Evolutionary conservation across 2,888 invertebrate species (phyloP), one percentile per base, ranked within the genome.

Genomic region (Ypsolopha sequella): DNA sequence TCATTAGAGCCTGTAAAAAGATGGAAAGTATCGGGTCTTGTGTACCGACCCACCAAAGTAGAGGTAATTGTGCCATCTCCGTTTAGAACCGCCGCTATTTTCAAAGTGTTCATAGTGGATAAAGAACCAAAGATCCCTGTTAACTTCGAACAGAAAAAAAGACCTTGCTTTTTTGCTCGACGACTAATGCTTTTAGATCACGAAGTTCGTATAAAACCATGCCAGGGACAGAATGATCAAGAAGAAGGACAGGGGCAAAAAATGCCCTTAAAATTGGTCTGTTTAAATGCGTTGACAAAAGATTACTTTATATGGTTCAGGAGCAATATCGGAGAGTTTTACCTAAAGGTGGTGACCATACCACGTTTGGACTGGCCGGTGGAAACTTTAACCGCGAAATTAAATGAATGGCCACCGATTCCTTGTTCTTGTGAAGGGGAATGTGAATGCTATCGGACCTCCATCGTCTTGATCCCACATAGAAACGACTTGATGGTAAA

Each of bases 301-400:
- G 80, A 75, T 57, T 62, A 73, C 0, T 85, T 82, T 81, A 68
- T 86, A 56, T 86, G 85, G 85, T 82, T 86, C 53, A 65, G 65
- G 55, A 73, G 79, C 48, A 73, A 74, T 9, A 45, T 74, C 9
- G 85, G 85, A 1, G 79, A 85, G 58, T 86, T 86, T 59, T 84
- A 76, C 52, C 67, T 85, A 34, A 74, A 69, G 59, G 66, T 84
- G 8, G 78, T 76, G 1, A 71, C 80, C 1, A 80, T 80, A 52
- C 73, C 85, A 36, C 73, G 84, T 13, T 82, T 80, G 76, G 84
- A 85, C 58, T 52, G 79, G 44, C 70, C 78, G 1, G 62, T 79
- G 55, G 84, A 84, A 43, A 79, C 76, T 10, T 53, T 86, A 34
- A 74, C 72, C 58, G 66, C 68, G 7, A 73, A 64, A 56, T 64